Evolutionary conservation across 2,113 vertebrate genomes (phyloP), one percentile per base, ranked within the genome.

Genomic region (Halcyon malimbica): DNA sequence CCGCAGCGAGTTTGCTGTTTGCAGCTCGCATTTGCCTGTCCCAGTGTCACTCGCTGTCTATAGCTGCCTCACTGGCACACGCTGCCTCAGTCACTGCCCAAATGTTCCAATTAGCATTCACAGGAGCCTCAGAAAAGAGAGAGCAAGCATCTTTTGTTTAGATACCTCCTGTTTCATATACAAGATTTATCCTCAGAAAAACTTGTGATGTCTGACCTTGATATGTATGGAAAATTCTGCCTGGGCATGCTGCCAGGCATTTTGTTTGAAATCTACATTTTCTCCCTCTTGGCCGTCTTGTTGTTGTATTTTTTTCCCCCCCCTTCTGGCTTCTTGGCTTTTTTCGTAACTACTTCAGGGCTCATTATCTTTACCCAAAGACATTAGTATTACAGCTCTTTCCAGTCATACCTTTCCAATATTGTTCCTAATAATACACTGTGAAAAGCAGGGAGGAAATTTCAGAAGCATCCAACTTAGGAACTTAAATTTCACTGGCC

Each of bases 261-360:
- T 96, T 92, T 90, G 54, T 54, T 95, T 88, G 28, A 68, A 77
- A 83, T 59, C 85, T 86, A 33, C 39, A n/a, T 91, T 93, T 94
- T 91, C 46, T 89, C 25, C 25, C 19, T 83, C 80, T 83, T 92
- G 86, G 37, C 31, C 3, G 1, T 67, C 54, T 50, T 80, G 4
- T 39, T 69, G 24, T 67, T 64, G 11, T 31, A 21, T 53, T 65
- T 37, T 42, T 50, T 83, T 71, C 79, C 51, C 17, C 50, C 2
- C 21, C 16, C 59, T 87, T 91, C 73, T 82, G 76, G 11, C 19
- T 88, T 65, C 64, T 67, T 70, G 21, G 11, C 13, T 88, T 93
- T 79, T 93, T 83, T 75, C 5, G 5, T 46, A 82, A 70, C 20
- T 87, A 67, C 42, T 92, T 89, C 46, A 53, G 64, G 35, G 35